Conservation (phyloP, 2,888 invertebrate species). For the Aplocera efformata region DNA sequence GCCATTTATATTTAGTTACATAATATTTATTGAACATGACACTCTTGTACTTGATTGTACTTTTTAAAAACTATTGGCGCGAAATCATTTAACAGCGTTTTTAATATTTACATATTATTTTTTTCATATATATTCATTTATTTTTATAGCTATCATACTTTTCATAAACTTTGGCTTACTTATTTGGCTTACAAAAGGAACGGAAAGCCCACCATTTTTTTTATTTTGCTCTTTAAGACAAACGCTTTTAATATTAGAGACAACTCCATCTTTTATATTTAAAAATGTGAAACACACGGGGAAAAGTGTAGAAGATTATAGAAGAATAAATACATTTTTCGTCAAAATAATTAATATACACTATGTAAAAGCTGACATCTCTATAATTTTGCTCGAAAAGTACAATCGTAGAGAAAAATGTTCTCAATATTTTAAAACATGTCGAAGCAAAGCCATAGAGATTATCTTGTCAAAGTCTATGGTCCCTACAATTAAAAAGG, state of each 20-base stretch:
- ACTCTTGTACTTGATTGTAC: constrained; percentile 58
- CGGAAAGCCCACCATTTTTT: constrained; percentile 33
- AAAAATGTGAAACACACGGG: constrained; percentile 31
- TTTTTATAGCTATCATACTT: constrained; percentile 28
- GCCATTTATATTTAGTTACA: constrained; percentile 14
- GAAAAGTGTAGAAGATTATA: constrained; percentile 33
- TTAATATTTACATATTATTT: constrained; percentile 30
- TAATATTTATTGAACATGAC: constrained; percentile 38
- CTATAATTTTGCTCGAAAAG: constrained; percentile 44
- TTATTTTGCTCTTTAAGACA: constrained; percentile 30
- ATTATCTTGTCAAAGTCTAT: constrained; percentile 55
- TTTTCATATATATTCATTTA: constrained; percentile 28
- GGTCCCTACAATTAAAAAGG: constrained; percentile 68
- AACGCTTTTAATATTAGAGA: constrained; percentile 49
- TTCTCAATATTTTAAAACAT: constrained; percentile 16
- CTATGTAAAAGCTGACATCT: constrained; percentile 52
- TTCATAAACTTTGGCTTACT: constrained; percentile 67
- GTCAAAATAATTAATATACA: constrained; percentile 42
- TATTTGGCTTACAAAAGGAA: constrained; percentile 67
- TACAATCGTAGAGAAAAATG: constrained; percentile 12
- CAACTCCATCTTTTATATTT: constrained; percentile 22
- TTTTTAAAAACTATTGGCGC: constrained; percentile 43
- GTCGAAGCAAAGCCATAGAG: constrained; percentile 50
- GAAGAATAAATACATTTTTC: constrained; percentile 37
- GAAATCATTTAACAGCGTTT: constrained; percentile 36